These are phyloP conservation scores for Drosophila putrida DNA, from an alignment of 2,888 invertebrate genomes.

Conservation along the genomic window DNA sequence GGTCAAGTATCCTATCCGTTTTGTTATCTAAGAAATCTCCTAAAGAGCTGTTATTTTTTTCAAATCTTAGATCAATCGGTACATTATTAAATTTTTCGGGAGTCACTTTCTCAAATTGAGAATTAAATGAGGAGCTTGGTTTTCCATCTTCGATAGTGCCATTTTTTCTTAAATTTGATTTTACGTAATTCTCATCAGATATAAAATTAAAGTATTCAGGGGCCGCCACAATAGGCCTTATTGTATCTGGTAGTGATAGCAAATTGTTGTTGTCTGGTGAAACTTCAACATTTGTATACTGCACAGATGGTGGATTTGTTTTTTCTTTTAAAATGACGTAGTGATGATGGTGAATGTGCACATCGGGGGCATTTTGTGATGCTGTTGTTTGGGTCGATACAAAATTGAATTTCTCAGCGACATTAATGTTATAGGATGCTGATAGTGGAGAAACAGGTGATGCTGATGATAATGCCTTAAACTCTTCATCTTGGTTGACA, in stretches of 20 bases:
- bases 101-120: not conserved
- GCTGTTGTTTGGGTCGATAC: not conserved
- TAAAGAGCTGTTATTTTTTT: not conserved
- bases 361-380: constrained; percentile 8
- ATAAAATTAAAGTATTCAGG: not conserved
- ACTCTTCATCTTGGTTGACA: not conserved
- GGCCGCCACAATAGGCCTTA: not conserved
- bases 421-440: constrained; percentile 1
- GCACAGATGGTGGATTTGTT: not conserved
- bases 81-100: not conserved
- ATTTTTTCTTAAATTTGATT: constrained; percentile 5
- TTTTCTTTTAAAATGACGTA: constrained; percentile 5
- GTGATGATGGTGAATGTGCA: constrained; percentile 30
- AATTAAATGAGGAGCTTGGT: not conserved
- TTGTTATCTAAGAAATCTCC: not conserved
- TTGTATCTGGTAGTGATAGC: not conserved
- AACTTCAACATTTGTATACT: not conserved
- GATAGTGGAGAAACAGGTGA: not conserved
- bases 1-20: not conserved
- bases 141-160: not conserved
- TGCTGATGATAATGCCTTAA: not conserved
- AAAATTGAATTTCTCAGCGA: constrained; percentile 5
- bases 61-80: constrained; percentile 11
- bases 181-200: constrained; percentile 1
- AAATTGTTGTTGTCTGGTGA: constrained; percentile 2